Conservation (phyloP, 2,888 invertebrate species). For the Lingula anatina region DNA sequence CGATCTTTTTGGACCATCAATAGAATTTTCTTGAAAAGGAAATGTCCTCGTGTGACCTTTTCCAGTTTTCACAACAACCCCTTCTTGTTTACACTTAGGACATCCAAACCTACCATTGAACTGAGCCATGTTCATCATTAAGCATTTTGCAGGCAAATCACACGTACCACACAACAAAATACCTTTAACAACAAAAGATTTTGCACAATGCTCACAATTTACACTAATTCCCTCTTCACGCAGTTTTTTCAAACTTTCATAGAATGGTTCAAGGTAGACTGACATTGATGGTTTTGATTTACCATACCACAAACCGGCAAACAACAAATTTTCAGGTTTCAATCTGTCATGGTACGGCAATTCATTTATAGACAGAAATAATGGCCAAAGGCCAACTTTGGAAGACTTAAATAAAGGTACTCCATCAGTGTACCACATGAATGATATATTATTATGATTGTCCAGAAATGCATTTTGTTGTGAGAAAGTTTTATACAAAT, state of each 20-base stretch:
- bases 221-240: constrained; percentile 1
- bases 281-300: constrained; percentile 12
- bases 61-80: constrained; percentile 7
- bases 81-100: constrained; percentile 9
- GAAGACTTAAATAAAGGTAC: constrained; percentile 16
- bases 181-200: constrained; percentile 5
- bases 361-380: constrained; percentile 15
- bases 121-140: constrained; percentile 13
- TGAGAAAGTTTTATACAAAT: constrained; percentile 6
- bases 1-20: constrained; percentile 9
- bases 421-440: constrained; percentile 13
- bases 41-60: constrained; percentile 10
- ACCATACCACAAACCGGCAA: constrained; percentile 15
- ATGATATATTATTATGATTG: constrained; percentile 5
- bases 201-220: neutral
- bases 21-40: constrained; percentile 5
- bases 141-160: constrained; percentile 12
- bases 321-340: constrained; percentile 9
- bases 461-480: constrained; percentile 4
- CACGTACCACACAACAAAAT: constrained; percentile 12
- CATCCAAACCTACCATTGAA: constrained; percentile 13
- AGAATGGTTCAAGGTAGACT: constrained; percentile 13
- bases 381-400: constrained; percentile 9
- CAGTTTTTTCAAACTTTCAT: constrained; percentile 3
- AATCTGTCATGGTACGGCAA: constrained; percentile 7